A percentile compares a stretch with the other conserved stretches of the same genome.
Conservation (phyloP, 2,888 invertebrate genomes). For the Mamestra brassicae region DNA sequence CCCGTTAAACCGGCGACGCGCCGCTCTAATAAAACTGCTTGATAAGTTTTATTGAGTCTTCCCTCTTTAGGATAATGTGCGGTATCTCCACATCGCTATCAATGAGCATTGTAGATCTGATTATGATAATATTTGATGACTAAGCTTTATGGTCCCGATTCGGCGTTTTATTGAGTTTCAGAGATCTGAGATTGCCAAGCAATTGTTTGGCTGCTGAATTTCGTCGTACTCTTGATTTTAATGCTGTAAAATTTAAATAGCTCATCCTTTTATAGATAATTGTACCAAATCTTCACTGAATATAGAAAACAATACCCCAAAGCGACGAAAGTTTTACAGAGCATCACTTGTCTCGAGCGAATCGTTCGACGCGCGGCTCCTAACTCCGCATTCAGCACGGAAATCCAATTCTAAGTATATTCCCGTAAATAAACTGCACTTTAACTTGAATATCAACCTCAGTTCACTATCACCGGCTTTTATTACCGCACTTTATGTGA, state of each 20-base stretch:
- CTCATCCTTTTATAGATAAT: not conserved
- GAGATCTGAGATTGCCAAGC: conserved; percentile 52
- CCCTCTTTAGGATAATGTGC: conserved; percentile 54
- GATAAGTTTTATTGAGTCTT: conserved; percentile 75
- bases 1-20: conserved; percentile 74
- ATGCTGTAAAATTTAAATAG: conserved; percentile 10
- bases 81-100: conserved; percentile 59
- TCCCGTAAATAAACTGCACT: conserved; percentile 43
- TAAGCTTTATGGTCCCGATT: conserved; percentile 57
- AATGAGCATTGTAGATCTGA: conserved; percentile 65
- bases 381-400: conserved; percentile 16
- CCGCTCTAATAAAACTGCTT: conserved; percentile 76
- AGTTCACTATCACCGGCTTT: conserved; percentile 44
- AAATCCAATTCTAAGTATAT: conserved; percentile 29
- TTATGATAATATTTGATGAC: conserved; percentile 62
- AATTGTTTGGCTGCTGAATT: conserved; percentile 39
- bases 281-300: not conserved
- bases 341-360: conserved; percentile 23
- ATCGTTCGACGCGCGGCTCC: conserved; percentile 2
- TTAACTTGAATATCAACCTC: conserved; percentile 47
- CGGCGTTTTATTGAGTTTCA: conserved; percentile 48
- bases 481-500: conserved; percentile 38
- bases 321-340: conserved; percentile 9
- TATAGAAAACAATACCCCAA: conserved; percentile 14
- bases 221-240: conserved; percentile 13